Conservation (phyloP, 2,797 vertebrate species). For the Bucorvus abyssinicus region DNA sequence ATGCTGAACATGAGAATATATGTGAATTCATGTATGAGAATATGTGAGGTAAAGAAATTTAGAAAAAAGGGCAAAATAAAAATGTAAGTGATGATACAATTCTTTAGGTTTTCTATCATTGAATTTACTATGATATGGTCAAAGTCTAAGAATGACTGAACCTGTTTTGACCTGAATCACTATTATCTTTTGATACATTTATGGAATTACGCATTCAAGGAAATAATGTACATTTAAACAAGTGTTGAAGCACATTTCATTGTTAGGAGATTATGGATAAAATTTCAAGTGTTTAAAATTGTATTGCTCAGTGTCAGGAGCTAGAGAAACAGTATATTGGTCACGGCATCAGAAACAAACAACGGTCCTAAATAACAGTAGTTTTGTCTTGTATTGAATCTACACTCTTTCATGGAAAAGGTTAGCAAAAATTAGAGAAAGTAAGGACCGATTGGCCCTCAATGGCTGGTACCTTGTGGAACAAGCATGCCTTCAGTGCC, state of each 20-base stretch:
- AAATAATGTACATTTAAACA: neutral
- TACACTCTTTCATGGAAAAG: neutral
- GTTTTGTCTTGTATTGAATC: neutral
- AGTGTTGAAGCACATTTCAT: neutral
- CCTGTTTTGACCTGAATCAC: neutral
- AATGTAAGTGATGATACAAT: fast-evolving
- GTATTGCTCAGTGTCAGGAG: neutral
- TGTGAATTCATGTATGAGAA: neutral
- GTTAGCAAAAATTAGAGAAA: neutral
- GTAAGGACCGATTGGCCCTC: neutral
- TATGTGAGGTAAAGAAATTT: neutral
- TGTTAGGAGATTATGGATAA: neutral
- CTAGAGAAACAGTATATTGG: neutral
- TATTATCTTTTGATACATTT: neutral
- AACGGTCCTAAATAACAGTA: neutral
- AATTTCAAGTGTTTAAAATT: neutral
- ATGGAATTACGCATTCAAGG: neutral
- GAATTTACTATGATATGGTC: neutral
- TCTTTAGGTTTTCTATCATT: neutral
- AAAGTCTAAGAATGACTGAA: neutral
- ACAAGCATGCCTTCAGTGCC: neutral
- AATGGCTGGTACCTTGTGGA: neutral
- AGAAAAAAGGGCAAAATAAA: neutral
- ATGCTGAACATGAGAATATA: neutral
- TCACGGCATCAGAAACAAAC: neutral